A percentile compares a stretch with the other conserved stretches of the same genome.
These are phyloP conservation scores for Habrosyne pyritoides DNA, from an alignment of 2,888 invertebrate genomes.

Conservation along the genomic window DNA sequence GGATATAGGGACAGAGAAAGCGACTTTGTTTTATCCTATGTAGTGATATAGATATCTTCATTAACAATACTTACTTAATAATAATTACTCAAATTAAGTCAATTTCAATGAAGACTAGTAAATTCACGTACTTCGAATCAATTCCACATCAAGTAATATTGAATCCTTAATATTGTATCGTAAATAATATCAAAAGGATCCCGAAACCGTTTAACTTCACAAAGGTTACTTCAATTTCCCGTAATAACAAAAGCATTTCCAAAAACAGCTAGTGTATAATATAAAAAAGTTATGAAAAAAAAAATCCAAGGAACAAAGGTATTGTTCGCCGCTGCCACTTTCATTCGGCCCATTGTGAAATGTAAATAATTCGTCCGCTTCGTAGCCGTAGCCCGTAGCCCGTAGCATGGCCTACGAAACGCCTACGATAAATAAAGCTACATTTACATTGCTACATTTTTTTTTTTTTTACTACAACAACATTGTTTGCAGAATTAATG, in stretches of 20 bases:
- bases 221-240: slow-evolving; percentile 1
- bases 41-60: too few relatives aligned
- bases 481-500: too few relatives aligned
- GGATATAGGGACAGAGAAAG: too few relatives aligned
- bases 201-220: neutral
- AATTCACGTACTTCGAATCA: too few relatives aligned
- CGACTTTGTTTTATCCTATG: too few relatives aligned
- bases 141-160: neutral
- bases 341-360: slow-evolving; percentile 35
- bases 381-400: slow-evolving; percentile 7
- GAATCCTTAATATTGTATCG: neutral
- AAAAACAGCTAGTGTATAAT: slow-evolving; percentile 11
- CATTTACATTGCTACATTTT: neutral
- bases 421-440: neutral
- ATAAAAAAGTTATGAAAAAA: slow-evolving; percentile 23
- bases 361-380: slow-evolving; percentile 8
- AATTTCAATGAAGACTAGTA: too few relatives aligned
- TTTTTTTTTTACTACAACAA: too few relatives aligned
- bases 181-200: neutral
- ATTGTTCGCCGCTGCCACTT: slow-evolving; percentile 39
- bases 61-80: too few relatives aligned
- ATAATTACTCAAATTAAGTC: too few relatives aligned
- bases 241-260: neutral
- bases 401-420: slow-evolving; percentile 6
- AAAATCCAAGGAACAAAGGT: slow-evolving; percentile 34